phyloP scores from a whole-genome alignment of 2,888 invertebrate genomes.

The Myathropa florea region DNA sequence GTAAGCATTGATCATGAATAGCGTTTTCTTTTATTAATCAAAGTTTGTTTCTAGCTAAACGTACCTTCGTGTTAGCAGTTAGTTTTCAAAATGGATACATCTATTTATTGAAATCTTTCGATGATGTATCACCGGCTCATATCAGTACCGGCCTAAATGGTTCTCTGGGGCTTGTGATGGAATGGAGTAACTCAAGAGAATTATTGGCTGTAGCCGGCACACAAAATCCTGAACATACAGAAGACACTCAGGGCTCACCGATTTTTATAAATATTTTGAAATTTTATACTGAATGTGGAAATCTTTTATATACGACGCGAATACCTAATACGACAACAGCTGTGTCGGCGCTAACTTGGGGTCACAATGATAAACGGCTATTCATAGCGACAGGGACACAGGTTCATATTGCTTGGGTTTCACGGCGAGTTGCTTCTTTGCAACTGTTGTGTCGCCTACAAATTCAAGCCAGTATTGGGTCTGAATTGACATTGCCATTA shows the following conservation, averaged over 20 bases:
- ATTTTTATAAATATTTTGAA: conserved; percentile 91
- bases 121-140: conserved; percentile 94
- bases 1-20: conserved; percentile 73
- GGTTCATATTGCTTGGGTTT: conserved; percentile 96
- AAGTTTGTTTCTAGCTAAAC: conserved; percentile 81
- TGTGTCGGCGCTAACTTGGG: conserved; percentile 98
- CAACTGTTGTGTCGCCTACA: conserved; percentile 93
- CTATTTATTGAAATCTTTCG: conserved; percentile 93
- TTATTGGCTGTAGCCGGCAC: conserved; percentile 95
- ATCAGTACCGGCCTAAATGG: conserved; percentile 90
- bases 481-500: conserved; percentile 87
- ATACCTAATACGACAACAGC: conserved; percentile 89
- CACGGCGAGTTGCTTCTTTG: conserved; percentile 92
- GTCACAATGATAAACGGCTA: conserved; percentile 96
- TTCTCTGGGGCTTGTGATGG: conserved; percentile 90
- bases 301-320: conserved; percentile 89
- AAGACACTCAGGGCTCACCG: conserved; percentile 79
- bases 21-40: neutral
- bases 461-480: conserved; percentile 88
- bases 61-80: conserved; percentile 91
- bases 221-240: conserved; percentile 75
- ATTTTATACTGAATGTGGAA: conserved; percentile 94
- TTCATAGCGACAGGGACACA: conserved; percentile 96
- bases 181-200: conserved; percentile 98
- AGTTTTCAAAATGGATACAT: conserved; percentile 95